Base-by-base conservation (phyloP, 2,797 vertebrate species). In the Gobionotothen gibberifrons region DNA sequence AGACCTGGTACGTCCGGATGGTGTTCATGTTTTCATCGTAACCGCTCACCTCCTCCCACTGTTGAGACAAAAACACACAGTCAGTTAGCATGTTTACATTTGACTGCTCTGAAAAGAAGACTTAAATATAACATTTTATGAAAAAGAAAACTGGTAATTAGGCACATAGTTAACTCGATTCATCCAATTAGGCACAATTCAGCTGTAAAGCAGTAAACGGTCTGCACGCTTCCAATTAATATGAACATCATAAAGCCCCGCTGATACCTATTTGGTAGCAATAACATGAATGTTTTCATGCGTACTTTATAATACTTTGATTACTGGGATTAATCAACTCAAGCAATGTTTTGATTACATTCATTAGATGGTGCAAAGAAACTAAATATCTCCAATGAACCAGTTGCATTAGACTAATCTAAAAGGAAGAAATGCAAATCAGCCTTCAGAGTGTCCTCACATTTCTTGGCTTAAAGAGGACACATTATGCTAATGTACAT, bases 1-100 rank as follows among this genome's bases (percentile, higher is more conserved):
- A 99, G 42, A 99, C 98, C 91, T 99, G 98, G 92, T 99, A 99
- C 3, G 98, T 99, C 85, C 98, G 95, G 81, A 99, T 99, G 0
- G 98, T 99, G 94, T 99, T 99, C 98, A 99, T 99, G 95, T 98
- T 97, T 92, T 99, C 98, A 0, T 99, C 97, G 2, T 99, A 99
- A 17, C 98, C 98, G 0, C 98, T 99, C 92, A 99, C 98, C 90
- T 99, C 98, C 92, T 99, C 98, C 98, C 98, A 99, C 98, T 99
- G 96, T 0, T 21, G 83, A 26, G 26, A 83, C 12, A 89, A 59
- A 79, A 3, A 86, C 0, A 92, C 69, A 86, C 4, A 84, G 8
- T 1, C 5, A 78, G 61, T 84, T 60, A 76, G 77, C 3, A 42
- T 51, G 42, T 65, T 55, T 14, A 39, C 6, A 46, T 32, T 4